These are phyloP conservation scores for Paracentrotus lividus DNA, from an alignment of 53 echinoderm and acorn worm species.

Conservation along the genomic window DNA sequence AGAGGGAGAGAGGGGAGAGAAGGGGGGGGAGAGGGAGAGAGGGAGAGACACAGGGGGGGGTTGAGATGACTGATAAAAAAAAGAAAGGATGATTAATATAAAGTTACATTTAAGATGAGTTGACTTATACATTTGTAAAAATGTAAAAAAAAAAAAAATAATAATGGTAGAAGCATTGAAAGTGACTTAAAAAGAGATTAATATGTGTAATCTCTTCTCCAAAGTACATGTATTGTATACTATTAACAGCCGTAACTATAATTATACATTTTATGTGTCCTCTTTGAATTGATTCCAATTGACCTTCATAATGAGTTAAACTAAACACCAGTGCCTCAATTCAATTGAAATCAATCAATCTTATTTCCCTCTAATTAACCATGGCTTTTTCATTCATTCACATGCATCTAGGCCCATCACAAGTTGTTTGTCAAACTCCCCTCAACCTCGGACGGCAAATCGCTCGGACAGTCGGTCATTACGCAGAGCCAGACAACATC, in stretches of 20 bases:
- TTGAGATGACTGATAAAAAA: no score
- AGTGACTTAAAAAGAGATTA: neutral
- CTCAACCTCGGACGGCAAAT: neutral
- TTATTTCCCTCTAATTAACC: slow-evolving; percentile 3
- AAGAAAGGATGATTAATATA: no score
- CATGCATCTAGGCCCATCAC: slow-evolving; percentile 2
- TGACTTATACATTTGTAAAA: no score
- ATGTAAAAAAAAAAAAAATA: neutral
- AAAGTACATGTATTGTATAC: neutral
- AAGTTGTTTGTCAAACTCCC: neutral
- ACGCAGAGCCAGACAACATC: neutral
- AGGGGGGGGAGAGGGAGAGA: neutral
- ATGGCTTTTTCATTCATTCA: slow-evolving; percentile 17
- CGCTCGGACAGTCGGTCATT: neutral
- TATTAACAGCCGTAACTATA: no score
- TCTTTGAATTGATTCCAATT: neutral
- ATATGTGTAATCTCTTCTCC: neutral
- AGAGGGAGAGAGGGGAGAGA: neutral
- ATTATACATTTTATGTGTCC: neutral
- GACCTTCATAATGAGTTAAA: slow-evolving; percentile 4
- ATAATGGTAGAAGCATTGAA: neutral
- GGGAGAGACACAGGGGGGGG: neutral
- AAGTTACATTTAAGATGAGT: no score
- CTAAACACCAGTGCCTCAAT: neutral
- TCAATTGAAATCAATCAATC: slow-evolving; percentile 2